Evolutionary conservation across 2,888 invertebrate genomes (phyloP), one percentile per base, ranked within the genome.

Genomic region (Drosophila recens): DNA sequence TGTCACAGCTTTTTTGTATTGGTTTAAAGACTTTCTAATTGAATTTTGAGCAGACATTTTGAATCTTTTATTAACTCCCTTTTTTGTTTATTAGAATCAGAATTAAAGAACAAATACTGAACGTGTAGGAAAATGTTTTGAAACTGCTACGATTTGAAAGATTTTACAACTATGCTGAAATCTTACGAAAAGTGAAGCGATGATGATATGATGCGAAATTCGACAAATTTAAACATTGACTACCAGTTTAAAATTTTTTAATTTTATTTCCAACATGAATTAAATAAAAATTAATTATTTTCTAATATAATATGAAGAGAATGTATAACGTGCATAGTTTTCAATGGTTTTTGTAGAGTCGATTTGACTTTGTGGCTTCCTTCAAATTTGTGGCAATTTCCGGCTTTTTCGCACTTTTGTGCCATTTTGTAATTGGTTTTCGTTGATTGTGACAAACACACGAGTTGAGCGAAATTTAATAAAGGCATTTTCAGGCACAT

Each of bases 401-500:
- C 82, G 86, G 67, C 59, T 67, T 69, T 80, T 86, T 27, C 64
- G 30, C 58, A 48, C 27, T 20, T 36, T 52, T 58, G 51, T 65
- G 62, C 49, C 68, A 58, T 42, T 70, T 77, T 70, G 72, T 88
- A 83, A 83, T 87, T 77, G 82, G 61, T 67, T 85, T 82, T 75
- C 69, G 27, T 46, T 71, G 70, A 68, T 73, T 83, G 68, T 71
- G 77, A 74, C 65, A 72, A 64, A 68, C 74, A 81, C 73, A 84
- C 69, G 82, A 75, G 79, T 72, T 68, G 63, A 61, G 59, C 42
- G 61, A 46, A 77, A 72, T 84, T 74, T 74, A 83, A 78, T 70
- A 75, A 78, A 67, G 67, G 49, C 66, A 67, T 70, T 73, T 62
- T 20, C 61, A 64, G 67, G 69, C 86, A 82, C 65, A 65, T 64